Evolutionary conservation across 2,888 invertebrate genomes (phyloP).

Genomic region (Syritta pipiens): DNA sequence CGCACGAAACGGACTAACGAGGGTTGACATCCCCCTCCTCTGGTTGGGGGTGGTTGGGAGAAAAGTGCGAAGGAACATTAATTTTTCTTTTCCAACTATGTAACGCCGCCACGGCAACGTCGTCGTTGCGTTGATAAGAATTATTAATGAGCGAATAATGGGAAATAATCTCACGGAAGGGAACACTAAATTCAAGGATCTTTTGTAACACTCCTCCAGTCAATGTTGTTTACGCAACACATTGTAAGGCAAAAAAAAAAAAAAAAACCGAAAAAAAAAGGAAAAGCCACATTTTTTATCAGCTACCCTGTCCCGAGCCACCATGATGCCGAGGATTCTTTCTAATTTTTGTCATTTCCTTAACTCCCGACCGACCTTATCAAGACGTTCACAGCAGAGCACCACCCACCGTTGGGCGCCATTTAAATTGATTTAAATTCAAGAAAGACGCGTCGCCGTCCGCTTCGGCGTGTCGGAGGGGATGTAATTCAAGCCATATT

Average conservation of each 20-base stretch:
- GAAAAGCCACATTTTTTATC: constrained; percentile 46
- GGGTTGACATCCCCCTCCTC: constrained; percentile 36
- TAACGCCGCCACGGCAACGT: neutral
- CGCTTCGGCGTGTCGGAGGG: constrained; percentile 3
- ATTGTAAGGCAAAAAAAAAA: constrained; percentile 44
- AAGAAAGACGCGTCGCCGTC: constrained; percentile 3
- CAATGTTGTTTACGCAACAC: constrained; percentile 61
- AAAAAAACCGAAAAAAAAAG: constrained; percentile 12
- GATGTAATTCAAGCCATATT: constrained; percentile 26
- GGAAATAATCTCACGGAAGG: constrained; percentile 73
- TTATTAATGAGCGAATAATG: constrained; percentile 75
- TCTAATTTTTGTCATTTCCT: constrained; percentile 33
- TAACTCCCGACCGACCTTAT: constrained; percentile 50
- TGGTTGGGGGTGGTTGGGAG: neutral
- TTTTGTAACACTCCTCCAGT: constrained; percentile 41
- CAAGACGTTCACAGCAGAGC: constrained; percentile 48
- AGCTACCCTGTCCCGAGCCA: constrained; percentile 1
- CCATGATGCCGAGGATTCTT: neutral
- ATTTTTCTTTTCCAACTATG: constrained; percentile 50
- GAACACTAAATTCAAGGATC: constrained; percentile 69
- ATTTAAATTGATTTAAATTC: constrained; percentile 59
- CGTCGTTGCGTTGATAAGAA: constrained; percentile 72
- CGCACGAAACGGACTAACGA: constrained; percentile 35
- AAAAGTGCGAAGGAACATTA: constrained; percentile 55
- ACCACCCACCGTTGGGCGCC: neutral